A percentile compares a stretch with the other conserved stretches of the same genome.
phyloP scores from a whole-genome alignment of 2,888 invertebrate genomes.

The Drosophila suboccidentalis region DNA sequence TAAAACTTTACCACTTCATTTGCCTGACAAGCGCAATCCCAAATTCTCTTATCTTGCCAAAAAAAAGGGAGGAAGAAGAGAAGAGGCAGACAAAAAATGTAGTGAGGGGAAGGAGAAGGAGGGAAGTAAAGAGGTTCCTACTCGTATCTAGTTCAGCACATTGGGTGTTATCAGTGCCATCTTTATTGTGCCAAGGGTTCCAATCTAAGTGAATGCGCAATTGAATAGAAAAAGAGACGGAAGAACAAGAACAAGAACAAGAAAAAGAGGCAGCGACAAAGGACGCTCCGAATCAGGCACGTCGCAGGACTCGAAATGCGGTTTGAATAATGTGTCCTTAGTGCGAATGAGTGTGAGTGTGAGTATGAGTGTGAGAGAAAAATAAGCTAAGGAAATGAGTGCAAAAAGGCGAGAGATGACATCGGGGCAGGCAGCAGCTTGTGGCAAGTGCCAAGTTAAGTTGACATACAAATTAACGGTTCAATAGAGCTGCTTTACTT shows the following conservation, averaged over 20 bases:
- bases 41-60: slow-evolving; percentile 40
- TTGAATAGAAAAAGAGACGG: slow-evolving; percentile 44
- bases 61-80: slow-evolving; percentile 4
- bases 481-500: slow-evolving; percentile 66
- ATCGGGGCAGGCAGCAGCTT: slow-evolving; percentile 32
- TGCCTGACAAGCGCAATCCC: slow-evolving; percentile 50
- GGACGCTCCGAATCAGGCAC: slow-evolving; percentile 51
- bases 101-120: background rate
- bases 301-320: slow-evolving; percentile 54
- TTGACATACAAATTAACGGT: slow-evolving; percentile 76
- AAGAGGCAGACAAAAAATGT: background rate
- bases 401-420: slow-evolving; percentile 14
- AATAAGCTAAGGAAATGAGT: slow-evolving; percentile 23
- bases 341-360: slow-evolving; percentile 4
- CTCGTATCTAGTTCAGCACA: slow-evolving; percentile 28
- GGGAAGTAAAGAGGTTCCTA: slow-evolving; percentile 25
- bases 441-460: slow-evolving; percentile 65
- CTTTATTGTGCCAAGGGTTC: slow-evolving; percentile 56
- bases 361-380: slow-evolving; percentile 8
- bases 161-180: slow-evolving; percentile 55
- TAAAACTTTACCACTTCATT: slow-evolving; percentile 73
- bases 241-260: background rate
- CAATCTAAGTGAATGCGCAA: slow-evolving; percentile 58
- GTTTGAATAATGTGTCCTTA: slow-evolving; percentile 52
- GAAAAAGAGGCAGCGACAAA: slow-evolving; percentile 20